Conservation (phyloP, 2,797 vertebrate species). For the Oreortyx pictus region DNA sequence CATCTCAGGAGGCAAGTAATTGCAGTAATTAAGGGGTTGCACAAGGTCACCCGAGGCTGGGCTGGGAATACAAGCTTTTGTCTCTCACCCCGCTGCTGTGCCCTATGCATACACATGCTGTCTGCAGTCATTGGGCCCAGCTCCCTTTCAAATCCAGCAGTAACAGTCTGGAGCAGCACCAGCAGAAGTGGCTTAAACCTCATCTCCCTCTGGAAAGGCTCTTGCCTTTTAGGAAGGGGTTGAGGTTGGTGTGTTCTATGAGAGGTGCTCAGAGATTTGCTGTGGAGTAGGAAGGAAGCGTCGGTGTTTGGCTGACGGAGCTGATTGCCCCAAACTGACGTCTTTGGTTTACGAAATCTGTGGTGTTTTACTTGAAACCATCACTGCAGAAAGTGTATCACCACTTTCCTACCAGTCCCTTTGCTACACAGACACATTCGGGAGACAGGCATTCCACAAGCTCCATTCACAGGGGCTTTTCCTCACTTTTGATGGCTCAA, state of each 20-base stretch:
- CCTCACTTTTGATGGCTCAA: constrained; percentile 28
- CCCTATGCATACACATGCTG: constrained; percentile 9
- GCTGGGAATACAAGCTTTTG: constrained; percentile 71
- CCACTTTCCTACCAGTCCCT: background rate
- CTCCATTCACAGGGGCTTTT: background rate
- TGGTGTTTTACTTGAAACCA: background rate
- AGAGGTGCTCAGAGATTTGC: background rate
- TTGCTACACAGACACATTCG: rapidly evolving
- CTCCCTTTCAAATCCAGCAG: background rate
- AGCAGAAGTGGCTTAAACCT: background rate
- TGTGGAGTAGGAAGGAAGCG: background rate
- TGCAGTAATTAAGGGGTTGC: constrained; percentile 77
- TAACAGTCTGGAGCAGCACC: background rate
- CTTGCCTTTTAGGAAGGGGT: background rate
- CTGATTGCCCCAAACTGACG: background rate
- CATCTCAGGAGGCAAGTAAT: constrained; percentile 76
- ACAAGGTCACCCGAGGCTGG: constrained; percentile 70
- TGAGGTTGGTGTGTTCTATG: rapidly evolving
- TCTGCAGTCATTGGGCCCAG: background rate
- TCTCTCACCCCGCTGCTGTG: constrained; percentile 7
- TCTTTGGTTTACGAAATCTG: background rate
- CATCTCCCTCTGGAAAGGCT: background rate
- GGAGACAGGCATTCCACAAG: rapidly evolving
- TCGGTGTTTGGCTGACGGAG: rapidly evolving
- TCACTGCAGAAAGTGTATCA: rapidly evolving